Conservation (phyloP, 92 coral and sea anemone genomes). For the Ricordea florida region DNA sequence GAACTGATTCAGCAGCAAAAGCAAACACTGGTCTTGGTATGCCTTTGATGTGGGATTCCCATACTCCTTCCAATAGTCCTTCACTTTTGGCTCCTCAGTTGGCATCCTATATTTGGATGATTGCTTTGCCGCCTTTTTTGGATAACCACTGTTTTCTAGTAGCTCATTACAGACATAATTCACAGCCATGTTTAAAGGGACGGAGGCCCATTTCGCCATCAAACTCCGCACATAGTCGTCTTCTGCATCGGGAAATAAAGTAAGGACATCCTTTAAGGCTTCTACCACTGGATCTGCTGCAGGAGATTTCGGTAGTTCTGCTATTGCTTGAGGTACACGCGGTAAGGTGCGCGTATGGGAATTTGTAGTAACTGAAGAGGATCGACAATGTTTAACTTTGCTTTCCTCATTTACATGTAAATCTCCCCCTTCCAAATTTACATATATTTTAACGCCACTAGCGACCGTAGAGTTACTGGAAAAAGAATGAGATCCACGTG, state of each 20-base stretch:
- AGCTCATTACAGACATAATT: conserved; percentile 66
- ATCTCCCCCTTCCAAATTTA: too few species aligned
- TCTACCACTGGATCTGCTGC: conserved; percentile 29
- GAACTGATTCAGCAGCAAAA: conserved; percentile 75
- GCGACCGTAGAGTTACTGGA: too few species aligned
- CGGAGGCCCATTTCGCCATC: conserved; percentile 37
- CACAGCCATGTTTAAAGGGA: conserved; percentile 28
- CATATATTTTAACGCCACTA: too few species aligned
- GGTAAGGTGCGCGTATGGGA: too few species aligned
- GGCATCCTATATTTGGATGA: not conserved
- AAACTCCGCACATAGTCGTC: conserved; percentile 55
- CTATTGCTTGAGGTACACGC: too few species aligned
- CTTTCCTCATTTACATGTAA: too few species aligned
- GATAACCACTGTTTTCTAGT: conserved; percentile 63
- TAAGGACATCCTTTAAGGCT: conserved; percentile 29
- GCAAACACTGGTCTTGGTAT: conserved; percentile 51
- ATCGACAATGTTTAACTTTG: too few species aligned
- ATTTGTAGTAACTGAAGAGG: too few species aligned
- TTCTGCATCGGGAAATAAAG: conserved; percentile 76
- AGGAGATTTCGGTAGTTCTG: too few species aligned
- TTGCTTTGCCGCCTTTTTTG: conserved; percentile 29
- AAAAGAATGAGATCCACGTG: too few species aligned
- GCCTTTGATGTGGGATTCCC: conserved; percentile 13
- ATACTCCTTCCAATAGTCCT: conserved; percentile 77
- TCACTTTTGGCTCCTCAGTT: not conserved